Evolutionary conservation across 2,888 invertebrate species (phyloP).

Genomic region (Malthinus seriepunctatus): DNA sequence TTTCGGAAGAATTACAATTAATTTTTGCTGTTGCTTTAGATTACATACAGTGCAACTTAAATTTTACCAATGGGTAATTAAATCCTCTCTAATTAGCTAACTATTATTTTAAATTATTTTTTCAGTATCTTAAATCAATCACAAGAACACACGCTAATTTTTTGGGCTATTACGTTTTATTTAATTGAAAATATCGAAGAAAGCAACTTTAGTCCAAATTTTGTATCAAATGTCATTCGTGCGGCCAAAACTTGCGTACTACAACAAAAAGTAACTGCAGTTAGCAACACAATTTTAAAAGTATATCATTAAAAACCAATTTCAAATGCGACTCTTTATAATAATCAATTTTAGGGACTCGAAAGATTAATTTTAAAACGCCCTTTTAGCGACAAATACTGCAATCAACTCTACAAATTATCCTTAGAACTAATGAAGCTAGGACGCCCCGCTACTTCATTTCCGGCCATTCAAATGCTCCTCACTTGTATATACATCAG

Average conservation of each 20-base stretch:
- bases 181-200: slow-evolving; percentile 74
- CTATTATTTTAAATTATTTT: no score
- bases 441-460: slow-evolving; percentile 68
- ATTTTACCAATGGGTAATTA: slow-evolving; percentile 49
- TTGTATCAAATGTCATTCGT: slow-evolving; percentile 62
- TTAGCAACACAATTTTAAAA: slow-evolving; percentile 53
- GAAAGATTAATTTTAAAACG: slow-evolving; percentile 67
- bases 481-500: slow-evolving; percentile 79
- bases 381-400: slow-evolving; percentile 59
- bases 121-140: slow-evolving; percentile 47
- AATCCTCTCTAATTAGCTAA: background rate
- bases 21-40: slow-evolving; percentile 58
- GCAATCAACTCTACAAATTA: slow-evolving; percentile 68
- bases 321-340: background rate
- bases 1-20: slow-evolving; percentile 58
- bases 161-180: slow-evolving; percentile 78
- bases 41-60: slow-evolving; percentile 58
- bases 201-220: slow-evolving; percentile 62
- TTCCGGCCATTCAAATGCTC: slow-evolving; percentile 74
- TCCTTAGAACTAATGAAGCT: slow-evolving; percentile 70
- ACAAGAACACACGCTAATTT: slow-evolving; percentile 68
- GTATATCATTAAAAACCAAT: slow-evolving; percentile 34
- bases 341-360: slow-evolving; percentile 59
- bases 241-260: slow-evolving; percentile 59
- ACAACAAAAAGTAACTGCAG: slow-evolving; percentile 53